phyloP scores from a whole-genome alignment of 2,113 vertebrate genomes.

The Solenodon paradoxus region DNA sequence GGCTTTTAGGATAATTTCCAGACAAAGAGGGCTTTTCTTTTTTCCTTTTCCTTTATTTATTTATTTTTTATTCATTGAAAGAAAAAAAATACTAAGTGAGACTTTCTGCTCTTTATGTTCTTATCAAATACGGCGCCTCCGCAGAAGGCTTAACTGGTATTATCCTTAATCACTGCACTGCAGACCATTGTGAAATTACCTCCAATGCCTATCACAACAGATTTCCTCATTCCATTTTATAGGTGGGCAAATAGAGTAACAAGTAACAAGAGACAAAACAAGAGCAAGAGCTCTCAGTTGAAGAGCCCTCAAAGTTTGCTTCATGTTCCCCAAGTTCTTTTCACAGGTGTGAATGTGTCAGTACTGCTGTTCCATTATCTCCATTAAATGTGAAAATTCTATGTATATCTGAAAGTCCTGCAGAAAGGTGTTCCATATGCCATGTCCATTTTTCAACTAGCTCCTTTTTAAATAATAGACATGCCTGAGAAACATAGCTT shows the following conservation, averaged over 20 bases:
- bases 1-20: conserved; percentile 54
- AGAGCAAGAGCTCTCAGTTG: background rate
- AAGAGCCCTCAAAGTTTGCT: background rate
- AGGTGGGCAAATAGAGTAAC: background rate
- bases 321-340: too few relatives aligned
- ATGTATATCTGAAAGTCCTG: background rate
- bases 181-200: background rate
- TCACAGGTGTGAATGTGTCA: background rate
- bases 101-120: background rate
- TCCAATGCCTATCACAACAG: background rate
- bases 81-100: background rate
- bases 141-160: background rate
- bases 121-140: background rate
- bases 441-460: background rate
- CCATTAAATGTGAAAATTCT: background rate
- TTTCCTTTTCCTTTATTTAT: background rate
- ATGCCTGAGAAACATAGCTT: background rate
- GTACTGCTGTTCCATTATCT: background rate
- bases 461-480: background rate
- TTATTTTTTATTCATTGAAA: background rate
- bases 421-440: background rate
- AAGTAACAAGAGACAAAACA: background rate
- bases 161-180: background rate
- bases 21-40: background rate
- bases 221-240: background rate